Base-by-base conservation (phyloP, 2,888 invertebrate species). In the Nomada goodeniana region DNA sequence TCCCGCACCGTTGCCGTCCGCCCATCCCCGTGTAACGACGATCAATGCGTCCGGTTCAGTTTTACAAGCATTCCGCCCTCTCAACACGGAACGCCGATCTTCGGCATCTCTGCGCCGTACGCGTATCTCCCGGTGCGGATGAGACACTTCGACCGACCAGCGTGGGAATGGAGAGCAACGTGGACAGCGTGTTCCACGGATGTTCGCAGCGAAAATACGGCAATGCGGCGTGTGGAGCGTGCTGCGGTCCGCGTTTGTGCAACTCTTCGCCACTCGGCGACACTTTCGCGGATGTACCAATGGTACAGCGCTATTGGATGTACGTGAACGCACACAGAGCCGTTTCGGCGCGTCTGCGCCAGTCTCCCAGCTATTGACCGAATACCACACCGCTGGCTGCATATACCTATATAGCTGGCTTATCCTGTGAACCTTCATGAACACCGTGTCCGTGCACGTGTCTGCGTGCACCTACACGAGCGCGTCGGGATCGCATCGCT, bases 331-430 rank as follows among this genome's bases (percentile, higher is more conserved):
- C 82, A 82, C 73, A 87, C 80, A 74, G 75, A 70, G 83, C 83
- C 78, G 86, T 85, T 84, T 80, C 78, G 87, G 83, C 88, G 93
- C 93, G 93, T 90, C 93, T 93, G 93, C 93, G 93, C 93, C 88
- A 84, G 90, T 80, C 82, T 86, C 88, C 91, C 90, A 92, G 91
- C 93, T 93, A 93, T 93, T 92, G 93, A 93, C 93, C 93, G 93
- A 92, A 88, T 91, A 91, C 90, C 80, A 86, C 77, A 69, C 67
- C 20, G 72, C 36, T 76, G 70, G 63, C 5, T 20, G 64, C 75
- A 69, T 69, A 61, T 57, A 57, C 4, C 53, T 63, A 26, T 72
- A 61, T 52, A 63, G 42, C n/a, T 5, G 11, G n/a, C 23, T 59
- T 23, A 13, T 18, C 13, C n/a, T 18, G 18, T 23, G 42, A 18